These are phyloP conservation scores for Caradrina clavipalpis DNA, from an alignment of 2,888 invertebrate genomes.

Conservation along the genomic window DNA sequence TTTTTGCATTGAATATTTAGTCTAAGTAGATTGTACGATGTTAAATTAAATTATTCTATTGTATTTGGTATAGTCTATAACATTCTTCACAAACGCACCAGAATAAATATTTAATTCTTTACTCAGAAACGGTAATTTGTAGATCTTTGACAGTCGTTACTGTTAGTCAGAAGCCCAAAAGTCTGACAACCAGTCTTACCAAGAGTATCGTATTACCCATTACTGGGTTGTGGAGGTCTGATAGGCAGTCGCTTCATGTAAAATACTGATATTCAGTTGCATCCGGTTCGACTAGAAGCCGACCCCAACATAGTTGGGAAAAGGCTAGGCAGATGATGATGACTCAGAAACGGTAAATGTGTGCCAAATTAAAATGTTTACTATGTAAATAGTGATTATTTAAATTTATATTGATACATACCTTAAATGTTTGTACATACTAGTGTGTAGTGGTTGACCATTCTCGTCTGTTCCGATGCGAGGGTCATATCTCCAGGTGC, in stretches of 20 bases:
- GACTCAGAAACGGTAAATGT: neutral
- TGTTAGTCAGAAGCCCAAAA: too few relatives aligned
- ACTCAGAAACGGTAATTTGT: neutral
- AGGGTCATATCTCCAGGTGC: constrained; percentile 87
- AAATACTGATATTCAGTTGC: too few relatives aligned
- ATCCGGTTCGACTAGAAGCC: too few relatives aligned
- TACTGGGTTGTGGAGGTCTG: too few relatives aligned
- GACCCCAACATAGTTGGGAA: too few relatives aligned
- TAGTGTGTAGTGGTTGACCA: constrained; percentile 91
- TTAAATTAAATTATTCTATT: neutral
- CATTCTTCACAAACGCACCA: constrained; percentile 51
- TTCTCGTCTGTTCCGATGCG: constrained; percentile 88
- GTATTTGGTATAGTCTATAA: constrained; percentile 7
- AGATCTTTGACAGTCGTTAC: too few relatives aligned
- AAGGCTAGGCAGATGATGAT: too few relatives aligned
- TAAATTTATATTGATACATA: constrained; percentile 79
- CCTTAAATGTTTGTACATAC: constrained; percentile 93
- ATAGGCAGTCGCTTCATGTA: too few relatives aligned
- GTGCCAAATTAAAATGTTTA: too few relatives aligned
- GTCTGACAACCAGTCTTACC: too few relatives aligned
- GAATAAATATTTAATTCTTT: neutral
- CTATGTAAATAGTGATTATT: too few relatives aligned
- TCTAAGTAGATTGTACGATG: neutral
- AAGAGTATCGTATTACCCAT: too few relatives aligned
- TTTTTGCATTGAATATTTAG: constrained; percentile 10